Evolutionary conservation across 23 tunicate species (phyloP), one percentile per base, ranked within the genome.

Genomic region (Pegea sp.): DNA sequence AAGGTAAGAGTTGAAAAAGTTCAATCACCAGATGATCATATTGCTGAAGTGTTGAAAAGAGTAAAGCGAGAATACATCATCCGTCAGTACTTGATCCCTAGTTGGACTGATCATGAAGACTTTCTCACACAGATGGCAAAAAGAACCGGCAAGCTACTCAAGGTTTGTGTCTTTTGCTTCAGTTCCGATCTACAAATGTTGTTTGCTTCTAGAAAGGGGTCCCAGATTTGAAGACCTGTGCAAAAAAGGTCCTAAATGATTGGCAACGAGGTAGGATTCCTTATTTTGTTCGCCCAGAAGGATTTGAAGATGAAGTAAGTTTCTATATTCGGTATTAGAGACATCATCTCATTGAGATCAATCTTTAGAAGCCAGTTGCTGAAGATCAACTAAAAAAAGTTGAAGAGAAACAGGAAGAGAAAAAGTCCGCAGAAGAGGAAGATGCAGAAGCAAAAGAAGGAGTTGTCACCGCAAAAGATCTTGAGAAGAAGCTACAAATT

Each of bases 221-320:
- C 5, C 88, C 88, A 3, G 88, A 87, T 65, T 26, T 63, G 29
- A 58, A 65, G 29, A 61, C 96, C 26, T 79, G 71, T 7, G 62
- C 96, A 13, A 87, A 87, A 53, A 75, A 66, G 70, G 50, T 87
- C 3, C 53, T 87, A 8, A 87, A 75, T 31, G 96, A 87, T 44
- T 87, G 96, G 96, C 96, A 87, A 34, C 29, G 87, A 60, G 96
- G 96, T 22, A 75, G 59, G 53, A 75, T 87, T 20, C 96, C 96
- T 1, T 87, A 87, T 56, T 87, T 64, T 55, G 65, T 70, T 3
- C 44, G 62, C 33, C 96, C 96, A 34, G 75, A 75, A 2, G 52
- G 57, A 21, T 33, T 16, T 1, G 29, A 42, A 8, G 67, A 69
- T 24, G 3, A 23, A 60, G 31, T 26, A 23, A 8, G 19, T 29